Evolutionary conservation across 2,797 vertebrate genomes (phyloP), one percentile per base, ranked within the genome.

Genomic region (Etheostoma perlongum): DNA sequence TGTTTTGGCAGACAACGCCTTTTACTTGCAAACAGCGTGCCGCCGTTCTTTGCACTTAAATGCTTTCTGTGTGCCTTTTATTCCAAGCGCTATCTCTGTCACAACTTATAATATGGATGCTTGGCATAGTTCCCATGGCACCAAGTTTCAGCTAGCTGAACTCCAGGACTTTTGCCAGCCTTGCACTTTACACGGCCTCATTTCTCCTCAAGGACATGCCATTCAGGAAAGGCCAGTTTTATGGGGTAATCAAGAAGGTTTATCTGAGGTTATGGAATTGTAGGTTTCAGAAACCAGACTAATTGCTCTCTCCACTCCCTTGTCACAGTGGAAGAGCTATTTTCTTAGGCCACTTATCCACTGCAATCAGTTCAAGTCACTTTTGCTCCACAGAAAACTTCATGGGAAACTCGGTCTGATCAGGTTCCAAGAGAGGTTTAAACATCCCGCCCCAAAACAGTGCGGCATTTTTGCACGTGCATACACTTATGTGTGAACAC

Each of bases 261-360:
- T 92, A 92, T 93, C 91, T 89, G 68, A 88, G 92, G 80, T 92
- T 90, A 88, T 89, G 85, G 84, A 85, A 81, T 67, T 85, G 76
- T 64, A 87, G 88, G 84, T 86, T 86, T 87, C 72, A 63, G 27
- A 61, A 73, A 82, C 76, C 21, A 54, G 77, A 85, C 85, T 88
- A 90, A 92, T 88, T 85, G 78, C 83, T 78, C 85, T 79, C 82
- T 71, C 85, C 81, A 85, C 83, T 90, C 87, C 79, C 85, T 81
- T 76, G 81, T 85, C 83, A 88, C 79, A 84, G 85, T 82, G 69
- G 82, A 88, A 83, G 85, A 81, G 79, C 83, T 87, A 81, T 93
- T 89, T 88, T 68, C 62, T 87, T 46, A 78, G 82, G 66, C 76
- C 79, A 87, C 87, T 90, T 94, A 93, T 92, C 88, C 66, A 14